Evolutionary conservation across 1,140 invertebrate species (phyloP), one percentile per base, ranked within the genome.

Genomic region (Hirudo medicinalis): DNA sequence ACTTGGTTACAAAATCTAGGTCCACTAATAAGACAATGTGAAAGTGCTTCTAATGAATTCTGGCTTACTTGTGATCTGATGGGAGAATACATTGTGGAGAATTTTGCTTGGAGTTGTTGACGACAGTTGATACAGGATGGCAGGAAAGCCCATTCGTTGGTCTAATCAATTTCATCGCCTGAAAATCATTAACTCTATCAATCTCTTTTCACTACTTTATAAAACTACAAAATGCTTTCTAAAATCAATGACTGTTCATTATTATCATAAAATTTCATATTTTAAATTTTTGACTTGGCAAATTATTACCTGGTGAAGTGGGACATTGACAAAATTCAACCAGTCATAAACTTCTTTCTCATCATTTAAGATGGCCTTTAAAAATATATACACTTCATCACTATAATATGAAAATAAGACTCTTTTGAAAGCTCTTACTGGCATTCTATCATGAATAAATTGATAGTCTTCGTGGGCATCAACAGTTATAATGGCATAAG

Each of bases 371-470:
- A 91, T 86, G 43, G 89, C 87, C 70, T 81, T 66, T 0, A 76
- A 72, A 74, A 60, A 17, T 15, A 17, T 11, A 49, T 1, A 17
- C 3, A 8, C 3, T 8, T 49, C 9, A 17, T 49, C 43, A 49
- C 11, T 17, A 1, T 8, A 1, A 49, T 15, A 49, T 49, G 9
- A 5, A 49, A 49, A 49, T 49, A 9, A 2, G 13, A 49, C 43
- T 15, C 6, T 3, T 36, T 36, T 36, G 55, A 66, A 40, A 32
- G 54, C 43, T 76, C 77, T 75, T 77, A 82, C 81, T 11, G 90
- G 90, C 85, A 89, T 88, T 78, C 90, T 84, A 76, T 91, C 86
- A 83, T 92, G 90, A 66, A 91, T 81, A 86, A 87, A 89, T 43
- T 85, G 84, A 66, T 91, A 80, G 19, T 86, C 85, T 29, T 85